Percentiles rank a stretch among this genome's conserved stretches.
Conservation (phyloP, 2,113 vertebrate species). For the Thalassoma bifasciatum region DNA sequence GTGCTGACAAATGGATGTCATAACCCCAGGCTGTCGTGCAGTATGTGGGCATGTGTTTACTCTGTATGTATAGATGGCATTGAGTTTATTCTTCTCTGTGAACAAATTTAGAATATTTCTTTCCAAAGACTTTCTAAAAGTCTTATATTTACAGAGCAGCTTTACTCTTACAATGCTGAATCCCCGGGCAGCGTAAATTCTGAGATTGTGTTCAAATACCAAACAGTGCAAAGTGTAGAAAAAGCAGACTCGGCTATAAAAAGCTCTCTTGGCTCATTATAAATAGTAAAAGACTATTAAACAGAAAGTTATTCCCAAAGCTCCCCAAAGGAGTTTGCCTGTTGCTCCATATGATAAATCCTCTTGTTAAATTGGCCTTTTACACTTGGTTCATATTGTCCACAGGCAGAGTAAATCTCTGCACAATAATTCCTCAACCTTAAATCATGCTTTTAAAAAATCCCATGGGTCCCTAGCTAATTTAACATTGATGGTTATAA, state of each 20-base stretch:
- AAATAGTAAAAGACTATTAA: slow-evolving; percentile 2
- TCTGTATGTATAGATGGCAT: neutral
- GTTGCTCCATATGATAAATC: slow-evolving; percentile 6
- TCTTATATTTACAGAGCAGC: neutral
- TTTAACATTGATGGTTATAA: slow-evolving; percentile 17
- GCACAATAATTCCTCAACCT: neutral
- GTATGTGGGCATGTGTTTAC: slow-evolving; percentile 18
- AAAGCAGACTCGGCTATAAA: neutral
- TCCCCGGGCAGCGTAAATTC: neutral
- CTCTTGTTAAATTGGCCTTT: slow-evolving; percentile 6
- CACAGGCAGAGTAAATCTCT: neutral
- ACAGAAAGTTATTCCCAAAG: neutral
- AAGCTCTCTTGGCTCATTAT: slow-evolving; percentile 6
- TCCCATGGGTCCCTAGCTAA: neutral
- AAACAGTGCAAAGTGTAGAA: neutral
- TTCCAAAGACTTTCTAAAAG: neutral
- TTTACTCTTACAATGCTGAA: neutral
- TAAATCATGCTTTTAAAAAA: slow-evolving; percentile 7
- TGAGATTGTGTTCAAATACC: neutral
- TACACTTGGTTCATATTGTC: slow-evolving; percentile 3
- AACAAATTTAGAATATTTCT: slow-evolving; percentile 2
- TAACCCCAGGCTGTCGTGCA: slow-evolving; percentile 3
- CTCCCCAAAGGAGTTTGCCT: neutral
- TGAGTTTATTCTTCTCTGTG: neutral
- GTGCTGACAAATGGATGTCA: slow-evolving; percentile 32